These are phyloP conservation scores for Drosophila mauritiana DNA, from an alignment of 1,140 invertebrate genomes.

Conservation along the genomic window DNA sequence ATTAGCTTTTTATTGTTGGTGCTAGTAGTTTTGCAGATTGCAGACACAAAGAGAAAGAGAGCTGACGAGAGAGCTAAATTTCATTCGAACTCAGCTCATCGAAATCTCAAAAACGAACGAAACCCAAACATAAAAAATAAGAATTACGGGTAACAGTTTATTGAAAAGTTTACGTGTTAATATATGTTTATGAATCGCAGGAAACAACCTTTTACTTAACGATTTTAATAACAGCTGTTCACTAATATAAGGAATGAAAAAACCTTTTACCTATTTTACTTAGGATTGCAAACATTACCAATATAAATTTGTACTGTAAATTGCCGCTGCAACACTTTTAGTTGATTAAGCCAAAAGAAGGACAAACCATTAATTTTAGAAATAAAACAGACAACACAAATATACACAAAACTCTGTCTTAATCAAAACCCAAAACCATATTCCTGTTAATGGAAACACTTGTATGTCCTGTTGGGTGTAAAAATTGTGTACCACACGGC, in stretches of 20 bases:
- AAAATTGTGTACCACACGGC: conserved; percentile 45
- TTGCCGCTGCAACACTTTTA: not conserved
- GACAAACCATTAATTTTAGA: not conserved
- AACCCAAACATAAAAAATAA: conserved; percentile 42
- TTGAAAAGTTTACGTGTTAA: too few species aligned
- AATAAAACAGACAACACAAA: not conserved
- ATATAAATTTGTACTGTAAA: too few species aligned
- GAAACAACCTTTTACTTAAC: too few species aligned
- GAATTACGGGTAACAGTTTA: not conserved
- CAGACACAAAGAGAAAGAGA: conserved; percentile 42
- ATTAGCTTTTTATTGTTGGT: conserved; percentile 44
- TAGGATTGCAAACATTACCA: too few species aligned
- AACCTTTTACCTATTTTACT: too few species aligned
- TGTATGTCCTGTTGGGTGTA: conserved; percentile 66
- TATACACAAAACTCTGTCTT: not conserved
- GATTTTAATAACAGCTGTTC: too few species aligned
- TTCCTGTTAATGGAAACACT: conserved; percentile 40
- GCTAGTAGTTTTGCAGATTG: conserved; percentile 71
- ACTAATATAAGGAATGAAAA: too few species aligned
- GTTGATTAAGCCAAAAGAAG: not conserved
- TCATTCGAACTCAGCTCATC: conserved; percentile 43
- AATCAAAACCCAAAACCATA: not conserved
- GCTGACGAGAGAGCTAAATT: conserved; percentile 19
- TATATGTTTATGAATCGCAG: not conserved
- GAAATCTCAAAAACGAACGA: conserved; percentile 54